Percentiles rank a stretch among this genome's conserved stretches.
phyloP scores from a whole-genome alignment of 2,888 invertebrate species.

The Rhagonycha fulva region DNA sequence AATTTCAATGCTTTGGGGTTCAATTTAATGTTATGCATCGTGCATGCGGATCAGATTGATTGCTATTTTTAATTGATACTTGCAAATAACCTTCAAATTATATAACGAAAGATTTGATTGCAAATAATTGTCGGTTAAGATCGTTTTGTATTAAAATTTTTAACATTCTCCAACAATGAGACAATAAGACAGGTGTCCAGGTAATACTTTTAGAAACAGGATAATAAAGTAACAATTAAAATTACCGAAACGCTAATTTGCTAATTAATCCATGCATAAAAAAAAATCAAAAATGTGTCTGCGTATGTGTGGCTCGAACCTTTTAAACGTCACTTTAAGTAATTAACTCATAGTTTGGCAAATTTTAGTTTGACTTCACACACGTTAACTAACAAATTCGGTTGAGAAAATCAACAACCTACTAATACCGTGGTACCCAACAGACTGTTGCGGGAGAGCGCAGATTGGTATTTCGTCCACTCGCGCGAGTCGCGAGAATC shows the following conservation, averaged over 20 bases:
- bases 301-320: not conserved
- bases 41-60: not conserved
- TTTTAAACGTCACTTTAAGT: not conserved
- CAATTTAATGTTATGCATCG: not conserved
- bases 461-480: slow-evolving; percentile 28
- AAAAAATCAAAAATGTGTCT: not conserved
- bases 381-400: slow-evolving; percentile 10
- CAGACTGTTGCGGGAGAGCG: slow-evolving; percentile 29
- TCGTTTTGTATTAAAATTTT: not conserved
- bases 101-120: not conserved
- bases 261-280: not conserved
- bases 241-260: not conserved
- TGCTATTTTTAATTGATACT: not conserved
- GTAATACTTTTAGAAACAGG: not conserved
- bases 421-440: slow-evolving; percentile 8
- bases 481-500: slow-evolving; percentile 20
- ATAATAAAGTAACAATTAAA: not conserved
- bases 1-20: not conserved
- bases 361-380: slow-evolving; percentile 5
- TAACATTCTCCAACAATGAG: not conserved
- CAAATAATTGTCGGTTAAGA: not conserved
- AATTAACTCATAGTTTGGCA: not conserved
- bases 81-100: not conserved
- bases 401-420: not conserved
- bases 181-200: not conserved